Evolutionary conservation across 1,140 invertebrate genomes (phyloP).

Genomic region (Megalonaias nervosa): DNA sequence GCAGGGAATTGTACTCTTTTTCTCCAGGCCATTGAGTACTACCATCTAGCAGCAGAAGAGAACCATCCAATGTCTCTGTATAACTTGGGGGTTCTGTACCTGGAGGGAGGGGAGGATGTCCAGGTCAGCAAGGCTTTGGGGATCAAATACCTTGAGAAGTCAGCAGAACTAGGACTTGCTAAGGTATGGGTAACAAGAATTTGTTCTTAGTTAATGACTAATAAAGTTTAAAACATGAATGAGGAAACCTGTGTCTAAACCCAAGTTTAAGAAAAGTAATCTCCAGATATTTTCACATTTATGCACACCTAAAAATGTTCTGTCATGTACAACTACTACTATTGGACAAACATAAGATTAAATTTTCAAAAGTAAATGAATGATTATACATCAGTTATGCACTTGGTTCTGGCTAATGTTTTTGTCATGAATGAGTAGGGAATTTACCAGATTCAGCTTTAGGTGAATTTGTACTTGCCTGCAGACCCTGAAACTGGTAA

Average conservation of each 20-base stretch:
- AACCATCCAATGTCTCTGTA: conserved; percentile 60
- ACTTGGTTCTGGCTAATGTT: too few species aligned
- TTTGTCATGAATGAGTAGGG: too few species aligned
- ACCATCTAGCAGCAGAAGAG: conserved; percentile 57
- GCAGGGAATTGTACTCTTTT: conserved; percentile 7
- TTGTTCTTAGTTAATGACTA: not conserved
- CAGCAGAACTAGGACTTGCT: conserved; percentile 56
- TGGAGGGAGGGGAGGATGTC: conserved; percentile 53
- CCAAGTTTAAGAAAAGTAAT: not conserved
- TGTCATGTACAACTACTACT: too few species aligned
- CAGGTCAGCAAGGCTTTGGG: conserved; percentile 43
- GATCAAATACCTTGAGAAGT: conserved; percentile 50
- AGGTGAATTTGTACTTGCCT: too few species aligned
- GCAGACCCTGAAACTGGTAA: too few species aligned
- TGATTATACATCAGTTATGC: too few species aligned
- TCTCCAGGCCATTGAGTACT: conserved; percentile 54
- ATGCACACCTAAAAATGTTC: too few species aligned
- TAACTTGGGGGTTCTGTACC: conserved; percentile 62
- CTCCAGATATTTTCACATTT: not conserved
- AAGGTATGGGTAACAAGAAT: conserved; percentile 48
- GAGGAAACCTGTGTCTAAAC: not conserved
- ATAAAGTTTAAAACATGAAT: not conserved
- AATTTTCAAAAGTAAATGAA: too few species aligned
- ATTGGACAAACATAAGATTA: too few species aligned
- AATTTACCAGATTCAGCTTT: too few species aligned